phyloP scores from a whole-genome alignment of 2,113 vertebrate genomes.

The Ornithorhynchus anatinus region DNA sequence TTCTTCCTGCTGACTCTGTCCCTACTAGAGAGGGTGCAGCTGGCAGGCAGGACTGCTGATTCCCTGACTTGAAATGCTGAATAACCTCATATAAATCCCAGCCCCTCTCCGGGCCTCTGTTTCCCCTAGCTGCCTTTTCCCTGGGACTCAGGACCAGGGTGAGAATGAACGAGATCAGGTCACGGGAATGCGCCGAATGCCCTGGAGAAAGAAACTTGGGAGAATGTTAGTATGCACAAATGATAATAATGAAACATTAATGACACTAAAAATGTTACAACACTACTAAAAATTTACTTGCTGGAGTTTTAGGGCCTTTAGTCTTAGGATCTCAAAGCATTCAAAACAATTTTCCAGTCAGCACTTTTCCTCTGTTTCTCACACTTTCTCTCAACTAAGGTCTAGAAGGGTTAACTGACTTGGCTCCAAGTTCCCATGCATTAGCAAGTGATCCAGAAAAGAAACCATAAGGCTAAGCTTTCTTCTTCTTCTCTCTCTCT shows the following conservation, averaged over 20 bases:
- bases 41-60: neutral
- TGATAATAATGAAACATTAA: neutral
- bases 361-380: too few species aligned
- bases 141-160: neutral
- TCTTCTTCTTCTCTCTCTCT: too few species aligned
- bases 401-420: too few species aligned
- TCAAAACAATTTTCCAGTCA: too few species aligned
- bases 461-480: too few species aligned
- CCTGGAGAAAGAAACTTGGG: neutral
- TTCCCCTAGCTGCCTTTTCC: neutral
- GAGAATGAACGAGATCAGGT: neutral
- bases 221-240: neutral
- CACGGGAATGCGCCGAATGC: neutral
- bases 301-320: neutral
- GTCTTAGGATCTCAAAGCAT: neutral
- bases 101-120: neutral
- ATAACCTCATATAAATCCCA: too few species aligned
- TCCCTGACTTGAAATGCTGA: neutral
- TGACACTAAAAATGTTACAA: neutral
- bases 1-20: too few species aligned
- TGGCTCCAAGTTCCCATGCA: too few species aligned
- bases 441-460: too few species aligned
- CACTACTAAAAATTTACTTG: neutral
- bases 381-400: too few species aligned
- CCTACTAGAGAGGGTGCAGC: too few species aligned